These are phyloP conservation scores for Rhegmatorhina hoffmannsi DNA, from an alignment of 2,113 vertebrate species.

Conservation along the genomic window DNA sequence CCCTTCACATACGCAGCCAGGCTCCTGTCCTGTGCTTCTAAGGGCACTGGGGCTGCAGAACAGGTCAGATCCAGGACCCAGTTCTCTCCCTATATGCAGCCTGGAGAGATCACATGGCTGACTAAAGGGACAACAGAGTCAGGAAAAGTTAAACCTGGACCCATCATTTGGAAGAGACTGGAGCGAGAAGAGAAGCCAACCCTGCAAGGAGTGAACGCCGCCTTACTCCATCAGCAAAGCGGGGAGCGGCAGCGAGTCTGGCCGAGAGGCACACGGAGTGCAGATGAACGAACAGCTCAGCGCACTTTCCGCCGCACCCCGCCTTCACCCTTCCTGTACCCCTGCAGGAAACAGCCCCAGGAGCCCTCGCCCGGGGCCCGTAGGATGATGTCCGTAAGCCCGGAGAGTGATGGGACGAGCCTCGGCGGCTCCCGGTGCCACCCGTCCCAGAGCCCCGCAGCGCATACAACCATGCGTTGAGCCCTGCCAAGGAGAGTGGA, in stretches of 20 bases:
- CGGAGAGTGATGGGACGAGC: background rate
- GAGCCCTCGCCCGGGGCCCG: background rate
- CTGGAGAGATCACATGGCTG: background rate
- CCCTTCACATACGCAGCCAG: background rate
- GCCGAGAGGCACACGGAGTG: background rate
- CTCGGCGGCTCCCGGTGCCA: background rate
- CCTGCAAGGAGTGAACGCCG: accelerated
- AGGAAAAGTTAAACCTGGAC: background rate
- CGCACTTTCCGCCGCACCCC: background rate
- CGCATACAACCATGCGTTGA: background rate
- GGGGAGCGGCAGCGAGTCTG: background rate
- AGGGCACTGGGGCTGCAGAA: background rate
- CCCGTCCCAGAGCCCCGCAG: background rate
- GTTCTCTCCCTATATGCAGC: background rate
- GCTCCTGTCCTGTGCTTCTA: background rate
- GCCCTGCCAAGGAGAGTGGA: slow-evolving; percentile 20
- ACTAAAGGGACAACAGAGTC: background rate
- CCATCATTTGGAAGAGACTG: background rate
- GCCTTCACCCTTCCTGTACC: background rate
- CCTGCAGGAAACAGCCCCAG: background rate
- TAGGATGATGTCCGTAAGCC: background rate
- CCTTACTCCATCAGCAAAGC: background rate
- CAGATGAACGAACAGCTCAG: background rate
- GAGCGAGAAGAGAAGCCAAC: background rate
- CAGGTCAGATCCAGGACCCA: background rate